Evolutionary conservation across 2,888 invertebrate species (phyloP), one percentile per base, ranked within the genome.

Genomic region (Sphecodes monilicornis): DNA sequence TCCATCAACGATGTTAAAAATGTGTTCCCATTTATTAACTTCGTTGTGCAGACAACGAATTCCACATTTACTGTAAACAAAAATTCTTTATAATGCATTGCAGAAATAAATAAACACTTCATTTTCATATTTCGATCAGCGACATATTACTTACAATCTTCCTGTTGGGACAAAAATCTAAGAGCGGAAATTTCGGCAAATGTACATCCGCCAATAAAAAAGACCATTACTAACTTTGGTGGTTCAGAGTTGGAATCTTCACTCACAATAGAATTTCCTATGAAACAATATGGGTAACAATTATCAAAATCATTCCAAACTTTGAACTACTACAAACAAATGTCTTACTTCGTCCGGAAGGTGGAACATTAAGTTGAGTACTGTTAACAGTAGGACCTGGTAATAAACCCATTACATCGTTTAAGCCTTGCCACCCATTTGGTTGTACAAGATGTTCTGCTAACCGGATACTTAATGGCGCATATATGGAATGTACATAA

Each of bases 131-230:
- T 50, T 54, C 57, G 36, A 43, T 60, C 57, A 43, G 2, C 29
- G 29, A 32, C 29, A 46, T 43, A 50, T 54, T 79, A 90, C 93
- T 93, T 81, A 94, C 93, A 96, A 84, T 97, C 97, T 92, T 97
- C 97, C 93, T 97, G 97, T 88, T 97, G 97, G 18, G 97, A 97
- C 32, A 97, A 95, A 91, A 96, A 97, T 82, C 97, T 95, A 16
- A 98, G 93, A 0, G 97, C 97, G 0, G 97, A 97, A 91, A 98
- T 97, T 95, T 99, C 99, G 1, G 99, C 98, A 95, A 97, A 98
- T 0, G 99, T 99, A 93, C 99, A 98, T 0, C 99, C 99, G 6
- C 99, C 99, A 26, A 99, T 97, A 94, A 99, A 99, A 95, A 99
- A 98, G 0, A 99, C 98, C 0, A 99, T 95, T 13, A 99, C 97